Evolutionary conservation across 2,888 invertebrate genomes (phyloP).

Genomic region (Megaustenia siamemsis): DNA sequence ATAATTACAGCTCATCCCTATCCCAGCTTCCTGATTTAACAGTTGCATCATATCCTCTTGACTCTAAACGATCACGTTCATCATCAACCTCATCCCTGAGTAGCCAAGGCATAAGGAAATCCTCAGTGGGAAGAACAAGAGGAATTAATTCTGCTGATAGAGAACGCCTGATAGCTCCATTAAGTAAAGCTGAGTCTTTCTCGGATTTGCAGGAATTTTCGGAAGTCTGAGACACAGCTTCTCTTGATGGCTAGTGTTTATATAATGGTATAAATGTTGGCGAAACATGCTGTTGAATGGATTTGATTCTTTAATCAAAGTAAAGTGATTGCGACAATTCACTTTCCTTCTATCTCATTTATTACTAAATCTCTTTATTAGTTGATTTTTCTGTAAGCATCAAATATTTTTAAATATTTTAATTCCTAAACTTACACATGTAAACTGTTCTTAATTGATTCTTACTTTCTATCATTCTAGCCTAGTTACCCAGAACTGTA

Average conservation of each 20-base stretch:
- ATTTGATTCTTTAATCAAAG: too few relatives aligned
- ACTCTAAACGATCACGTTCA: conserved; percentile 36
- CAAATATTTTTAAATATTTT: too few relatives aligned
- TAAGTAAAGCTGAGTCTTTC: conserved; percentile 54
- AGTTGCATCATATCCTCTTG: not conserved
- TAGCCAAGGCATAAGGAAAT: conserved; percentile 9
- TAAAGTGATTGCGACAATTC: too few relatives aligned
- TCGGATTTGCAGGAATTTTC: conserved; percentile 44
- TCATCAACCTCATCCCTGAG: conserved; percentile 24
- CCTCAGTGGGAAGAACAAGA: not conserved
- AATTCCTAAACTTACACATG: too few relatives aligned
- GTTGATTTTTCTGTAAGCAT: too few relatives aligned
- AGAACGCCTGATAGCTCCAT: conserved; percentile 45
- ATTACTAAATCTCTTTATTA: too few relatives aligned
- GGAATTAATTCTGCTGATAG: not conserved
- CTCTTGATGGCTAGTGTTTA: not conserved
- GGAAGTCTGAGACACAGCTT: not conserved
- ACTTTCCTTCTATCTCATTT: too few relatives aligned
- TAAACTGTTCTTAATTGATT: too few relatives aligned
- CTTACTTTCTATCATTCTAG: too few relatives aligned
- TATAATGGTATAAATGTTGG: not conserved
- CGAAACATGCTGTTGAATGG: too few relatives aligned
- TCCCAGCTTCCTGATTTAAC: conserved; percentile 41
- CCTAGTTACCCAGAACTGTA: too few relatives aligned
- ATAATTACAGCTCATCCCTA: conserved; percentile 31